Evolutionary conservation across 2,888 invertebrate genomes (phyloP), one percentile per base, ranked within the genome.

Genomic region (Idaea straminata): DNA sequence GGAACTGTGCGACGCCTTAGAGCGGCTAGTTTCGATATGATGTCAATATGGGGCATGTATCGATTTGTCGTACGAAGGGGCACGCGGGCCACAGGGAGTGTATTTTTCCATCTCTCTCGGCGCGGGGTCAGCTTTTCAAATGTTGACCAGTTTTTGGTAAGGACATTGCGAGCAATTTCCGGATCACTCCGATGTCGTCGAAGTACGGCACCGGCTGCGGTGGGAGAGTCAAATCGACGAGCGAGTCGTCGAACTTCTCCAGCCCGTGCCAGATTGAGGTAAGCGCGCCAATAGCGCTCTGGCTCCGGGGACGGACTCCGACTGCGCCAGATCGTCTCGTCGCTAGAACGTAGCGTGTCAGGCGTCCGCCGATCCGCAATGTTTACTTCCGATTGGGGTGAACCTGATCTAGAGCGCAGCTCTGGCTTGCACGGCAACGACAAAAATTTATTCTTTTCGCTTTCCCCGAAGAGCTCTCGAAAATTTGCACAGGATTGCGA

Each of bases 41-140:
- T 95, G 77, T 97, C 97, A 73, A 97, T 97, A 78, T 96, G 97
- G 0, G 97, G 97, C 97, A 97, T 97, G 71, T 95, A 95, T 15
- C 97, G 94, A 80, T 97, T 96, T 65, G 95, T 95, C 0, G 94
- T 91, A 57, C 95, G 93, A 47, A 96, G 87, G 0, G 95, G 95
- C 57, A 94, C 88, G 58, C 94, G 91, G 7, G 94, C 95, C 62
- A 96, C 95, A 0, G 96, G 96, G 0, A 96, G 94, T 66, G 91
- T 85, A n/a, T 92, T 72, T 77, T 76, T 87, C 72, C 75, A 78
- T 80, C 81, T 84, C 64, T 86, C 84, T 57, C 82, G 81, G 35
- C 82, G 83, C 15, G 80, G 74, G 7, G 81, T 72, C 16, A 81
- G 76, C 73, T 86, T 89, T 77, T 92, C 93, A 73, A 92, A 89